A percentile compares a stretch with the other conserved stretches of the same genome.
Evolutionary conservation across 37 sponge, comb jelly and placozoan species (phyloP).

Genomic region (Diacarnus erythraeanus): DNA sequence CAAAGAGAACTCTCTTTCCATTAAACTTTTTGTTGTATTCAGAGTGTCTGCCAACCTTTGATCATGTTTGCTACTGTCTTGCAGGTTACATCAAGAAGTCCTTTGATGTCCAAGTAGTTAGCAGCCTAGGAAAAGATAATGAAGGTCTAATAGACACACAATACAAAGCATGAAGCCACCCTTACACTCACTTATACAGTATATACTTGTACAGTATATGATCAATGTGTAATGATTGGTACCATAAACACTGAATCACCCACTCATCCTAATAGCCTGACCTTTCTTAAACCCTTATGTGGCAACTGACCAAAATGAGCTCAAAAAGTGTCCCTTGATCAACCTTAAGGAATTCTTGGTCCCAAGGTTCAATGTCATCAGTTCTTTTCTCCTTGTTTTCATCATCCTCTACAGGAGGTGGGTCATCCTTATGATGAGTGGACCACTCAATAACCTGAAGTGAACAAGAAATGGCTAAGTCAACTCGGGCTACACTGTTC

Average conservation of each 20-base stretch:
- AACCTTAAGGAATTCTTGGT: slow-evolving; percentile 97
- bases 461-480: neutral
- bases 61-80: slow-evolving; percentile 99
- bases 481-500: too few species aligned
- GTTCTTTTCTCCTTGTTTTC: slow-evolving; percentile 98
- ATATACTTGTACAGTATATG: neutral
- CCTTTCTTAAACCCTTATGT: neutral
- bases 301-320: slow-evolving; percentile 77
- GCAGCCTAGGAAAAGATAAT: slow-evolving; percentile 68
- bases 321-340: slow-evolving; percentile 99
- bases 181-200: neutral
- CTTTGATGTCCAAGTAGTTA: slow-evolving; percentile 99
- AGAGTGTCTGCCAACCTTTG: slow-evolving; percentile 54
- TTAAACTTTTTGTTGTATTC: too few species aligned
- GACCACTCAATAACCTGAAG: slow-evolving; percentile 78
- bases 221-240: neutral
- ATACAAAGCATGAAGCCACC: neutral
- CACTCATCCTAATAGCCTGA: neutral
- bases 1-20: too few species aligned
- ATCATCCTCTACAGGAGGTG: slow-evolving; percentile 92
- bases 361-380: slow-evolving; percentile 99
- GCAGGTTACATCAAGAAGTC: slow-evolving; percentile 96
- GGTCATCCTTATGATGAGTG: slow-evolving; percentile 75
- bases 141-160: neutral
- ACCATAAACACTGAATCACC: neutral